Evolutionary conservation across 37 sponge, comb jelly and placozoan genomes (phyloP), one percentile per base, ranked within the genome.

Genomic region (Halichondria panicea): DNA sequence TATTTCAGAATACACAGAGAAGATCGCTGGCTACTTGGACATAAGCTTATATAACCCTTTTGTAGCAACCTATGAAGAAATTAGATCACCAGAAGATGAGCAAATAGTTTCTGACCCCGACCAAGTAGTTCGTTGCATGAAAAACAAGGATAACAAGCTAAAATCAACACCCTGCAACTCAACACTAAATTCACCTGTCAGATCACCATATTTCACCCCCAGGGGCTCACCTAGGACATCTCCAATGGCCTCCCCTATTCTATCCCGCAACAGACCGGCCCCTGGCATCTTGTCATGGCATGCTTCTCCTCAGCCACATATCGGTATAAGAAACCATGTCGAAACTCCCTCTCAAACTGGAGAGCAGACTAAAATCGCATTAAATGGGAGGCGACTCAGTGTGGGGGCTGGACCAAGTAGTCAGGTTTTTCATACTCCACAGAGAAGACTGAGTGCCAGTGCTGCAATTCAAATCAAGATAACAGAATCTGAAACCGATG

Each of bases 1-100:
- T 22, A 30, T 80, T 35, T 60, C 70, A 45, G 63, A 19, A 1
- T 69, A 60, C 52, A 42, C 59, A 41, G 71, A 80, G 35, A 64
- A 4, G 1, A 42, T 63, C 9, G 76, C 76, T 50, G 76, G 76
- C 5, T 76, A 76, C 64, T 33, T 76, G 63, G 76, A 76, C 52
- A 44, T 76, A 24, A 76, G 34, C 27, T 27, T 2, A n/a, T 45
- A 18, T 30, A 76, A 76, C 65, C 76, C 76, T 1, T 63, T 76
- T 46, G 25, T 25, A 33, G 2, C 61, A 9, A 42, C 30, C 43
- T 2, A 22, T 43, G 54, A 70, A 37, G 2, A 24, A 22, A 4
- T 35, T 1, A 11, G 50, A 12, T 22, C n/a, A 43, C 22, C 38
- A 18, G 34, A 2, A 27, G 2, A 5, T 15, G 34, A 6, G 25